Base-by-base conservation (phyloP, 2,113 vertebrate genomes). In the Uropsilus gracilis region DNA sequence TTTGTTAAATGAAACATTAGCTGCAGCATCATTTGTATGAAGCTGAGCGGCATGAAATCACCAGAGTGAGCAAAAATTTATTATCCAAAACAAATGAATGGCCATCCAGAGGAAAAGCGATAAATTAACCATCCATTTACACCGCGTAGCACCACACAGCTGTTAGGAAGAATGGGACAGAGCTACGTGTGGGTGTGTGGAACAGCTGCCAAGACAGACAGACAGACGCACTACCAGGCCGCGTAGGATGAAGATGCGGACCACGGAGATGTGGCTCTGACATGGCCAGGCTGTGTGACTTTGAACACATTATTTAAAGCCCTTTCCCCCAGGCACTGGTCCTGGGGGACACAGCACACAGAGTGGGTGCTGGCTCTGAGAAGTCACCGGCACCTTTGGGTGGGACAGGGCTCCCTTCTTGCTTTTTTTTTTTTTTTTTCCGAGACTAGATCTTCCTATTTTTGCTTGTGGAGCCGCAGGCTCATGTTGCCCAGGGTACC, bases 21-120 rank as follows among this genome's bases (percentile, higher is more conserved):
- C 42, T 32, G 16, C 30, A 32, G 66, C 10, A 8, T 24, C 28
- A 8, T 66, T 53, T 22, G 17, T 44, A 71, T 64, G 42, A 59
- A 59, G 48, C 66, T n/a, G 32, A 83, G 22, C 39, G 48, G 26
- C 32, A 42, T 17, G 69, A 84, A 82, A 61, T 53, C 63, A 39
- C 28, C 53, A 26, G 59, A 55, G 64, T 63, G 24, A 48, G 87
- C 14, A 39, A 83, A 93, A 69, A 64, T 50, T 55, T 66, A 78
- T 34, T 61, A 59, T 93, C 73, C 34, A 30, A 63, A 95, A 81
- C 75, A 37, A 89, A 55, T 17, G 16, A n/a, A 76, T 39, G 86
- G 68, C 63, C 75, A 78, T 42, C 69, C 66, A 81, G 86, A 93
- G 50, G 63, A 20, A 71, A 63, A 55, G 0, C 0, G 30, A n/a